Conservation (phyloP, 2,797 vertebrate genomes). For the Stomatorhinus walkeri region DNA sequence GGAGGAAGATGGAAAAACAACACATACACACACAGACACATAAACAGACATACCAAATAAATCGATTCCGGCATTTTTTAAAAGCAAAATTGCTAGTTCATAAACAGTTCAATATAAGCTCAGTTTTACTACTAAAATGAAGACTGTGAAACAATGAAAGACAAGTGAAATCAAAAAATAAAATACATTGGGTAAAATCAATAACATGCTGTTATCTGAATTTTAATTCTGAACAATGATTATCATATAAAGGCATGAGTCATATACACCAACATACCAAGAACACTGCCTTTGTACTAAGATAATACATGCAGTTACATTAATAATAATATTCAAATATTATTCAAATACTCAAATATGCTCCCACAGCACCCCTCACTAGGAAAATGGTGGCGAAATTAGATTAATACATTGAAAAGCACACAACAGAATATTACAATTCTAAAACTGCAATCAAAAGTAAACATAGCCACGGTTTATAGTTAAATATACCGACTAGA, state of each 20-base stretch:
- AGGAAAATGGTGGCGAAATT: background rate
- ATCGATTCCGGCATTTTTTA: background rate
- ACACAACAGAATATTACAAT: background rate
- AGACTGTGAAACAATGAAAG: background rate
- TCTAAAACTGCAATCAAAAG: background rate
- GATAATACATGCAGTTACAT: background rate
- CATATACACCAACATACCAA: background rate
- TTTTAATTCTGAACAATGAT: background rate
- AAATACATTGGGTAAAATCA: background rate
- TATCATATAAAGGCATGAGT: background rate
- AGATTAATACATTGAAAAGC: background rate
- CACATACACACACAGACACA: background rate
- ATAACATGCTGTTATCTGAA: background rate
- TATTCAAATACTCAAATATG: background rate
- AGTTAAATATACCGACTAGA: background rate
- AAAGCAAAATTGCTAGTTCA: background rate
- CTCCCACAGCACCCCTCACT: background rate
- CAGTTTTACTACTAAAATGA: background rate
- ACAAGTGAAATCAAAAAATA: background rate
- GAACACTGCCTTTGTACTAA: background rate
- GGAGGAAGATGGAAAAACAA: slow-evolving; percentile 13
- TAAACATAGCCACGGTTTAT: background rate
- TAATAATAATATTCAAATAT: background rate
- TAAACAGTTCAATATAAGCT: background rate
- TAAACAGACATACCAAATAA: background rate